These are phyloP conservation scores for Girardinus metallicus DNA, from an alignment of 2,797 vertebrate species.

Conservation along the genomic window DNA sequence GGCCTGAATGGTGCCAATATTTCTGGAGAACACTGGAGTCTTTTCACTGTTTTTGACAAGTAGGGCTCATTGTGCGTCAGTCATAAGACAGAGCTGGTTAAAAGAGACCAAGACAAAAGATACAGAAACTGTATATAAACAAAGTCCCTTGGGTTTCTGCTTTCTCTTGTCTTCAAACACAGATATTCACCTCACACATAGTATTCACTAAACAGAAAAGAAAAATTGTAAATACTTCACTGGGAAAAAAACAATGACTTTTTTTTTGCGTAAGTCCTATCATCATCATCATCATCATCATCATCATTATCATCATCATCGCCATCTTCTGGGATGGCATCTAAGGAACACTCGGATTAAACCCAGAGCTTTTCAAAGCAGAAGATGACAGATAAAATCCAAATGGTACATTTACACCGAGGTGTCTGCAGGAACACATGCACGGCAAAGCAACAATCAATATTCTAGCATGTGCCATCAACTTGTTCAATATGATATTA, in stretches of 20 bases:
- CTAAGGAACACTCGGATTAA: neutral
- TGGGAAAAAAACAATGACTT: neutral
- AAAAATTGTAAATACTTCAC: neutral
- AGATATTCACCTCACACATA: neutral
- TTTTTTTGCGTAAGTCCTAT: neutral
- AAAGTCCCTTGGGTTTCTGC: neutral
- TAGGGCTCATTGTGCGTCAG: neutral
- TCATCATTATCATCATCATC: neutral
- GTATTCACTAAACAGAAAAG: neutral
- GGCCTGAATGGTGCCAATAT: neutral
- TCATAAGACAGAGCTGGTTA: neutral
- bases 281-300: neutral
- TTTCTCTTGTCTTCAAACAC: neutral
- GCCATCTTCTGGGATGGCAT: neutral
- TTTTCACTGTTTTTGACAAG: neutral
- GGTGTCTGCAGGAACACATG: neutral
- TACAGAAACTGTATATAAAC: neutral
- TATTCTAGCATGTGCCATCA: neutral
- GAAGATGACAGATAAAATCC: neutral
- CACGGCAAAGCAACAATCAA: constrained; percentile 11
- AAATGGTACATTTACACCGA: neutral
- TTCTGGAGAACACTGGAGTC: neutral
- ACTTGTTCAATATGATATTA: constrained; percentile 6
- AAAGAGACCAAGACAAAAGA: neutral
- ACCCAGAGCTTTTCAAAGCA: neutral